These are phyloP conservation scores for Drosophila borealis DNA, from an alignment of 2,888 invertebrate genomes.

Conservation along the genomic window DNA sequence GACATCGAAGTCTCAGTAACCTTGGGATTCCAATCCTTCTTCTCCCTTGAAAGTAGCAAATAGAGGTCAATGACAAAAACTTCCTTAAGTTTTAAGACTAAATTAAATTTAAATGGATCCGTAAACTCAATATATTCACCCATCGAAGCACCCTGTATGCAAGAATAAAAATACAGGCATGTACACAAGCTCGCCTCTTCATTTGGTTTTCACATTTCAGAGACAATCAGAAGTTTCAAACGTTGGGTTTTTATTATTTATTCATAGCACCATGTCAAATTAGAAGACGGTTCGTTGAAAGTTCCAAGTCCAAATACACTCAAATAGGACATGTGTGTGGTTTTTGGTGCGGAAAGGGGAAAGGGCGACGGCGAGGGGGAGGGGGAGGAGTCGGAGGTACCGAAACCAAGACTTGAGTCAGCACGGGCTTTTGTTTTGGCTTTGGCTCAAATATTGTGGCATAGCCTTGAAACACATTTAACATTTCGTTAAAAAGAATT, in stretches of 20 bases:
- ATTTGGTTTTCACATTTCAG: constrained; percentile 23
- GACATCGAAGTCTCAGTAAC: no score
- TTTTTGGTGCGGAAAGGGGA: background rate
- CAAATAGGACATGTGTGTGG: constrained; percentile 18
- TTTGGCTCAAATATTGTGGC: constrained; percentile 37
- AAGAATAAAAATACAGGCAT: background rate
- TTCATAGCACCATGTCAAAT: constrained; percentile 31
- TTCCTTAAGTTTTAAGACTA: no score
- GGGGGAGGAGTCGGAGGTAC: constrained; percentile 6
- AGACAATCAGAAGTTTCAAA: constrained; percentile 28
- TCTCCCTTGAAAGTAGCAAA: no score
- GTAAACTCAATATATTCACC: background rate
- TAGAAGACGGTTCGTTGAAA: constrained; percentile 27
- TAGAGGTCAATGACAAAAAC: no score
- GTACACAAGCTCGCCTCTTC: constrained; percentile 2
- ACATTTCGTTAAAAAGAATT: constrained; percentile 54
- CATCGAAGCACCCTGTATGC: constrained; percentile 16
- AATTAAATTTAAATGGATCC: no score
- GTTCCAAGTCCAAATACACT: constrained; percentile 24
- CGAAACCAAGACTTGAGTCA: constrained; percentile 43
- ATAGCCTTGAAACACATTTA: constrained; percentile 72
- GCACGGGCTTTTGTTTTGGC: constrained; percentile 59
- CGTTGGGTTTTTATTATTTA: constrained; percentile 40
- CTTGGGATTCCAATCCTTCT: no score
- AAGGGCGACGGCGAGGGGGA: background rate